A percentile compares a stretch with the other conserved stretches of the same genome.
Conservation (phyloP, 2,113 vertebrate genomes). For the Rhizomys pruinosus region DNA sequence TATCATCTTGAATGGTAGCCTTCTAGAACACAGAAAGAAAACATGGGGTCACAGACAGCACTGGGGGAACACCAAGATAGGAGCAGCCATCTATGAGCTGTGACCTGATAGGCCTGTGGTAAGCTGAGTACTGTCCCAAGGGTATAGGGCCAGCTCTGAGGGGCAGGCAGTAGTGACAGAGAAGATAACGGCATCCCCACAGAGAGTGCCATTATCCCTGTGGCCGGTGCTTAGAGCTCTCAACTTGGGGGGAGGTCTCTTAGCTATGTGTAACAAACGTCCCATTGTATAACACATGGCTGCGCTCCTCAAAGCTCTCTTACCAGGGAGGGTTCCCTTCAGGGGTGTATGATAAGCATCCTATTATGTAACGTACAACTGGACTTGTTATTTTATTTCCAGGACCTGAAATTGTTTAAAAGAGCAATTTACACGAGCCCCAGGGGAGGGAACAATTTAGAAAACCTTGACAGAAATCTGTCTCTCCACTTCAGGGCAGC, state of each 20-base stretch:
- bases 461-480: not conserved
- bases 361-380: not conserved
- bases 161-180: not conserved
- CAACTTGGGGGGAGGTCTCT: not conserved
- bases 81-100: rapidly evolving
- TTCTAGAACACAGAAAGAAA: not conserved
- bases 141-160: not conserved
- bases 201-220: rapidly evolving
- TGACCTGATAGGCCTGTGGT: rapidly evolving
- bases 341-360: not conserved
- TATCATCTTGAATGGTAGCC: not conserved
- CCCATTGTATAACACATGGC: not conserved
- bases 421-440: conserved; percentile 14
- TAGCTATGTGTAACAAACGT: not conserved
- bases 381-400: conserved; percentile 5
- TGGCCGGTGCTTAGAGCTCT: not conserved
- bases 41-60: rapidly evolving
- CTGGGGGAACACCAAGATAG: not conserved
- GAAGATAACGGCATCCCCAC: not conserved
- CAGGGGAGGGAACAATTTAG: not conserved
- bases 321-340: not conserved
- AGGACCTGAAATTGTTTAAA: conserved; percentile 49
- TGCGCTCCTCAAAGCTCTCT: not conserved
- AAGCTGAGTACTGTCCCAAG: not conserved
- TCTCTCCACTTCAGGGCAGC: not conserved